Conservation (phyloP, 1,140 invertebrate genomes). For the Galleria mellonella region DNA sequence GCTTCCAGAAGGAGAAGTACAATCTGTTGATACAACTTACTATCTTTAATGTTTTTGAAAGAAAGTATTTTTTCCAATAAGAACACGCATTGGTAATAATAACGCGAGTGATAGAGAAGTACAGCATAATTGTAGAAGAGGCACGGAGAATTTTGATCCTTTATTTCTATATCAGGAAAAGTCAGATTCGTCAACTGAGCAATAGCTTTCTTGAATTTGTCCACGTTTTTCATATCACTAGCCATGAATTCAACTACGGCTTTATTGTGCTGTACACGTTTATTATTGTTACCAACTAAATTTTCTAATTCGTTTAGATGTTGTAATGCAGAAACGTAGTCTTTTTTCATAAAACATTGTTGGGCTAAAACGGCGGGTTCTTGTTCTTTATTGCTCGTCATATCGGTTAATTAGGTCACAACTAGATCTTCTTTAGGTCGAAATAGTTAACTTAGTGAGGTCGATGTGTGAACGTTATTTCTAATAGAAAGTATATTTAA, state of each 20-base stretch:
- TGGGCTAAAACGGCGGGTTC: conserved; percentile 48
- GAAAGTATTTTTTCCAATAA: conserved; percentile 79
- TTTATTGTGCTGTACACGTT: conserved; percentile 60
- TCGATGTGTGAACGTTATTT: no score
- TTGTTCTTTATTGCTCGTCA: conserved; percentile 40
- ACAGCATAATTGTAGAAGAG: conserved; percentile 89
- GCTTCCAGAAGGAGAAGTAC: conserved; percentile 70
- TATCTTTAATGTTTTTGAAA: conserved; percentile 53
- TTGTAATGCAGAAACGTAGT: conserved; percentile 42
- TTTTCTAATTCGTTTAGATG: conserved; percentile 54
- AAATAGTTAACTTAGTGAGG: no score
- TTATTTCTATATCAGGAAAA: conserved; percentile 58
- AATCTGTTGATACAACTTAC: conserved; percentile 55
- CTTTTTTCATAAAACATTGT: conserved; percentile 51
- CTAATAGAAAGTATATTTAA: no score
- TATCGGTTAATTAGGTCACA: conserved; percentile 3
- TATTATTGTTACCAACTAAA: conserved; percentile 37
- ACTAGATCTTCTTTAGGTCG: no score
- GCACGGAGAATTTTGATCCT: conserved; percentile 70
- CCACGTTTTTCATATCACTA: conserved; percentile 79
- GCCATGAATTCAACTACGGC: conserved; percentile 53
- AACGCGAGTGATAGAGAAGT: conserved; percentile 85
- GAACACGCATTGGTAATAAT: conserved; percentile 83
- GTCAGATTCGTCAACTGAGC: conserved; percentile 77
- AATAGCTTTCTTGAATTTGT: conserved; percentile 81